Evolutionary conservation across 2,797 vertebrate genomes (phyloP).

Genomic region (Manis pentadactyla): DNA sequence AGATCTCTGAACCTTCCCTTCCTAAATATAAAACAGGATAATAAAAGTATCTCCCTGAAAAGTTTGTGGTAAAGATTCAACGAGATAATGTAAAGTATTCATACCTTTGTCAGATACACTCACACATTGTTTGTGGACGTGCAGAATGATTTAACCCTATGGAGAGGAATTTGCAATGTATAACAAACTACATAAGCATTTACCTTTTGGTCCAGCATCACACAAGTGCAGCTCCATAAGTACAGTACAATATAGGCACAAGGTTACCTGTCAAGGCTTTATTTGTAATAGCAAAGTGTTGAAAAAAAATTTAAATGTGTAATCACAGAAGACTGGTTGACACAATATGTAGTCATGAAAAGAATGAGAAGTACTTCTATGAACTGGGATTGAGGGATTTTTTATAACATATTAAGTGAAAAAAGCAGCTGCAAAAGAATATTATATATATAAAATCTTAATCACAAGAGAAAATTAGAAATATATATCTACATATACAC

Average conservation of each 20-base stretch:
- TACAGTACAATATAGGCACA: neutral
- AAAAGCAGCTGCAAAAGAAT: neutral
- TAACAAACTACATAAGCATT: neutral
- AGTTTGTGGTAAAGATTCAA: neutral
- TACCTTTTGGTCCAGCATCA: neutral
- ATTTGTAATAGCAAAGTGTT: neutral
- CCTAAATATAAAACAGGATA: neutral
- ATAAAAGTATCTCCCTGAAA: neutral
- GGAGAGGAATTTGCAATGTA: neutral
- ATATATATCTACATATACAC: neutral
- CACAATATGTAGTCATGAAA: neutral
- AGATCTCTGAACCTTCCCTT: neutral
- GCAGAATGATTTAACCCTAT: neutral
- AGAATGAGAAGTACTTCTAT: neutral
- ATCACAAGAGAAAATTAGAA: conserved; percentile 29
- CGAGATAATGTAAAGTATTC: neutral
- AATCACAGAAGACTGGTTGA: neutral
- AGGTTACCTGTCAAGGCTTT: neutral
- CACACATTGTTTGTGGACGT: neutral
- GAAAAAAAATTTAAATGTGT: neutral
- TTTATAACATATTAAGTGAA: neutral
- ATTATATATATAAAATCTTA: neutral
- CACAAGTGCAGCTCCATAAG: neutral
- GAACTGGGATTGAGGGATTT: neutral
- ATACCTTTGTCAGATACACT: neutral